These are phyloP conservation scores for Sciurus vulgaris DNA, from an alignment of 2,797 vertebrate genomes.

Conservation along the genomic window DNA sequence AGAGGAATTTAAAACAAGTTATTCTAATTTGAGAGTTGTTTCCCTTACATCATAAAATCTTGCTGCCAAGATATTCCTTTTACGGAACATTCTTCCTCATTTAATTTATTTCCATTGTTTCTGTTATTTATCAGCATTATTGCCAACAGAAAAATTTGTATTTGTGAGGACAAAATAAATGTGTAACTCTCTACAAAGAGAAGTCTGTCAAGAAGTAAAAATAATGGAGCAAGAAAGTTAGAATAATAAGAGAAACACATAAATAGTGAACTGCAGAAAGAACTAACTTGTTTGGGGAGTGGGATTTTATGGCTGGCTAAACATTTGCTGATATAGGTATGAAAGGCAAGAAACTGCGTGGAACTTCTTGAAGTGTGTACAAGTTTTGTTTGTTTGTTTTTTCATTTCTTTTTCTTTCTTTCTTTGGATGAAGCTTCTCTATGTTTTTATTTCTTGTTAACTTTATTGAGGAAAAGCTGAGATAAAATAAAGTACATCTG, in stretches of 20 bases:
- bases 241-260: background rate
- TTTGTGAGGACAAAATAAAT: background rate
- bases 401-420: too few species aligned
- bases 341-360: background rate
- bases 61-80: background rate
- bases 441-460: background rate
- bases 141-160: background rate
- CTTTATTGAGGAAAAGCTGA: background rate
- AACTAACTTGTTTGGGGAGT: background rate
- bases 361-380: background rate
- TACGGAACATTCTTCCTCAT: background rate
- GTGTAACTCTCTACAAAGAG: background rate
- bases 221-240: background rate
- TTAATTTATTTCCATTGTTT: conserved; percentile 30
- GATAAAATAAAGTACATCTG: background rate
- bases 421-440: background rate
- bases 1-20: background rate
- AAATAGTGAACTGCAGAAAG: background rate
- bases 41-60: background rate
- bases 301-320: background rate
- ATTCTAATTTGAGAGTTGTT: background rate
- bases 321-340: background rate
- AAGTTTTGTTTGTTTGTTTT: too few species aligned
- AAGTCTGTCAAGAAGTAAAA: background rate
- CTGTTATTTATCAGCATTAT: background rate